phyloP scores from a whole-genome alignment of 2,888 invertebrate genomes.

The Seira musarum region DNA sequence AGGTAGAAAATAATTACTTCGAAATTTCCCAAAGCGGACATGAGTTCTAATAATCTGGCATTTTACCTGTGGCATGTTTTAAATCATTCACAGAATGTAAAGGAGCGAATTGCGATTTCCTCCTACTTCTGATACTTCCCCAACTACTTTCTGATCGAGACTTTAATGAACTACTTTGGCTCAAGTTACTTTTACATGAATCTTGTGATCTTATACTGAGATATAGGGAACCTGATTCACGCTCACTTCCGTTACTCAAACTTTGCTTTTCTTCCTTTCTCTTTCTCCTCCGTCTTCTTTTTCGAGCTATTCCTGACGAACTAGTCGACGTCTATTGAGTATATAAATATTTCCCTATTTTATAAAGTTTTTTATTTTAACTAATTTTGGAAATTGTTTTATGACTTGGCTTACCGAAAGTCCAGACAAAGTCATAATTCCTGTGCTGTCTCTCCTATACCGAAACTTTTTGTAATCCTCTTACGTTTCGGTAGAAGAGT shows the following conservation, averaged over 20 bases:
- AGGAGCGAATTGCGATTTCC: background rate
- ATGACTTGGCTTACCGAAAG: conserved; percentile 38
- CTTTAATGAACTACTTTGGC: too few relatives aligned
- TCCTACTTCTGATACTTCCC: background rate
- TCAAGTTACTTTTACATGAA: too few relatives aligned
- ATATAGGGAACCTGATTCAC: background rate
- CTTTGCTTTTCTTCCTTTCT: conserved; percentile 17
- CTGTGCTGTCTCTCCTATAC: background rate
- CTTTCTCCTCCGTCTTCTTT: conserved; percentile 18
- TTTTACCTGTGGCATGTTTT: conserved; percentile 56
- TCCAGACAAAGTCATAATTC: conserved; percentile 10
- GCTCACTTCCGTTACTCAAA: conserved; percentile 14
- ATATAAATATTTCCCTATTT: background rate
- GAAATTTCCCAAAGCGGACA: background rate
- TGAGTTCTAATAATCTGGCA: background rate
- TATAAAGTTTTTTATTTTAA: too few relatives aligned
- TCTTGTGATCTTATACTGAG: too few relatives aligned
- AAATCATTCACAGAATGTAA: conserved; percentile 45
- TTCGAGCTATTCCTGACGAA: conserved; percentile 15
- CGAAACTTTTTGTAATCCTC: conserved; percentile 3
- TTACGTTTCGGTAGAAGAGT: conserved; percentile 52
- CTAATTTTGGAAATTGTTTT: too few relatives aligned
- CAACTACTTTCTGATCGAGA: too few relatives aligned
- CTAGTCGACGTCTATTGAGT: conserved; percentile 39
- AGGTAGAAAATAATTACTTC: background rate